Evolutionary conservation across 2,113 vertebrate genomes (phyloP).

Genomic region (Myxocyprinus asiaticus): DNA sequence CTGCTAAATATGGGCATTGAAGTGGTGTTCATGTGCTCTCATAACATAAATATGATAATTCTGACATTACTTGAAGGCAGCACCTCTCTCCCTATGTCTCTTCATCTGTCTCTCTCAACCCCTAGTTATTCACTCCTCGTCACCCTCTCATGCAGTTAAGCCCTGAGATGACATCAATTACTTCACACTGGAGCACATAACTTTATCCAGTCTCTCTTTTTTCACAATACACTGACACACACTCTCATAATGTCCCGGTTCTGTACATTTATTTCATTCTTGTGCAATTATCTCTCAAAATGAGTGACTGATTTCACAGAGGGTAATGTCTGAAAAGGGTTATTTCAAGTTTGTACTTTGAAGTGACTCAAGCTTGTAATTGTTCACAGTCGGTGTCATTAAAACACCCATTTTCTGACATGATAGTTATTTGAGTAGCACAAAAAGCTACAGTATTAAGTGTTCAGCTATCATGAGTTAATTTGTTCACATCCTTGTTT

Average conservation of each 20-base stretch:
- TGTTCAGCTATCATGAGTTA: background rate
- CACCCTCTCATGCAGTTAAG: slow-evolving; percentile 37
- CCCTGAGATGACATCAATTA: slow-evolving; percentile 45
- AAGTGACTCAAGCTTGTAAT: slow-evolving; percentile 4
- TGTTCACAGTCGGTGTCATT: background rate
- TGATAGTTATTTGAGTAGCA: background rate
- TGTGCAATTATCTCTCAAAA: slow-evolving; percentile 3
- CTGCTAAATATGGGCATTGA: too few relatives aligned
- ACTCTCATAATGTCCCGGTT: too few relatives aligned
- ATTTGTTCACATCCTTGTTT: background rate
- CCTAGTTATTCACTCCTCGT: slow-evolving; percentile 35
- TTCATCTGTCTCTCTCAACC: slow-evolving; percentile 23
- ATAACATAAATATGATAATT: too few relatives aligned
- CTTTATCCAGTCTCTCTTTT: background rate
- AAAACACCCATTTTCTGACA: background rate
- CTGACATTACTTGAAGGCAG: too few relatives aligned
- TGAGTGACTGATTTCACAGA: background rate
- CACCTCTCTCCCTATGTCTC: slow-evolving; percentile 5
- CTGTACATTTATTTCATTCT: background rate
- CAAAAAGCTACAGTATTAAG: background rate
- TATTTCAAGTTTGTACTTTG: background rate
- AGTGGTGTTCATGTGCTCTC: too few relatives aligned
- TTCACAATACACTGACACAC: too few relatives aligned
- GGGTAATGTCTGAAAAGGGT: background rate
- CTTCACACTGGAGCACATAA: slow-evolving; percentile 9